Conservation (phyloP, 2,113 vertebrate genomes). For the Oncorhynchus clarkii region DNA sequence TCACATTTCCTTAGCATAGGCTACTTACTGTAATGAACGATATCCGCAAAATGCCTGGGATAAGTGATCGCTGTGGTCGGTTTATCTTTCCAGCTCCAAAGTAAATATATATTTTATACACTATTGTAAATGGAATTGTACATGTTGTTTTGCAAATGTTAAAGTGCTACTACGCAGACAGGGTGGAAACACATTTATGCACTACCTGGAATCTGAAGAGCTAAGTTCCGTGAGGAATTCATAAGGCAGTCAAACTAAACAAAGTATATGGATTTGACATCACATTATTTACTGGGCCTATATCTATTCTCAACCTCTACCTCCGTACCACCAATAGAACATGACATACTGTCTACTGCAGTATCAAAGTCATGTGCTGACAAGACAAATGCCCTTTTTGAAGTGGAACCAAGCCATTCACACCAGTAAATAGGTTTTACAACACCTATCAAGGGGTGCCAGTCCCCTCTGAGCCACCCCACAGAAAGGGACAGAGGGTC, state of each 20-base stretch:
- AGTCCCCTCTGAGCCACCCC: slow-evolving; percentile 33
- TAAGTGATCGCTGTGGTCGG: too few species aligned
- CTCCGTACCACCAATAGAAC: slow-evolving; percentile 31
- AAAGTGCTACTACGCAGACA: too few species aligned
- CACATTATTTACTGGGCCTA: background rate
- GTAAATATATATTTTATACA: too few species aligned
- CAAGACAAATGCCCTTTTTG: slow-evolving; percentile 49
- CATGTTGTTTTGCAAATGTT: too few species aligned
- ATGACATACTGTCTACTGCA: slow-evolving; percentile 49
- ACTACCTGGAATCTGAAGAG: background rate
- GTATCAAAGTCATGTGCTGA: slow-evolving; percentile 6
- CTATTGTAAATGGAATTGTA: too few species aligned
- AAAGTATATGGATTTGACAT: background rate
- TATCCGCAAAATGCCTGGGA: too few species aligned
- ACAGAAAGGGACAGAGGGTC: background rate
- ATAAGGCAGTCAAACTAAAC: background rate
- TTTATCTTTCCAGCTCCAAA: too few species aligned
- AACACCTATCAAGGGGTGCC: slow-evolving; percentile 38
- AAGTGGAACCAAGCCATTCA: slow-evolving; percentile 44
- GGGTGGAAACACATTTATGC: too few species aligned
- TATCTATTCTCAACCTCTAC: slow-evolving; percentile 35
- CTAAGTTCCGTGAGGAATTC: background rate
- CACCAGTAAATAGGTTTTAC: slow-evolving; percentile 52
- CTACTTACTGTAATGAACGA: too few species aligned
- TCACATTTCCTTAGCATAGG: too few species aligned